These are phyloP conservation scores for Agonopterix heracliana DNA, from an alignment of 2,888 invertebrate species.

Conservation along the genomic window DNA sequence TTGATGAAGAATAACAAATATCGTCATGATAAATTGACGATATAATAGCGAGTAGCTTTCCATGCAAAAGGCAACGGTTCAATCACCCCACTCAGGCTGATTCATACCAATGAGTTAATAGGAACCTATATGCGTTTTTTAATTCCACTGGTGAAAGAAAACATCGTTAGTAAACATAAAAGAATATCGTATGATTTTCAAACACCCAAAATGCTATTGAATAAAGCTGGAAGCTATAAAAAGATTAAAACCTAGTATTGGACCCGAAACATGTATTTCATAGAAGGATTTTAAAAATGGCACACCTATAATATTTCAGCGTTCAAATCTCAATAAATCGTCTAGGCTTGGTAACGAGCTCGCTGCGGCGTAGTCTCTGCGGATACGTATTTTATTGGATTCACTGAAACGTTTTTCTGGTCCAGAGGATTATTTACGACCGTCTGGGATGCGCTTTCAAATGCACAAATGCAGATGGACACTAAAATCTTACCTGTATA, in stretches of 20 bases:
- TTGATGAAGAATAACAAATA: neutral
- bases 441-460: constrained; percentile 53
- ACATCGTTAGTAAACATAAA: neutral
- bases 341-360: constrained; percentile 74
- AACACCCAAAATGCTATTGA: too few species aligned
- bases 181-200: too few species aligned
- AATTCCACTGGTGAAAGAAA: too few species aligned
- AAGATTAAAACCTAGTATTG: too few species aligned
- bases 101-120: too few species aligned
- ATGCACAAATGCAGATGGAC: constrained; percentile 71
- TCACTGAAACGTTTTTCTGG: constrained; percentile 75
- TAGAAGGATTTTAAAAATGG: constrained; percentile 11
- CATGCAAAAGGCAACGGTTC: too few species aligned
- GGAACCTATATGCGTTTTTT: too few species aligned
- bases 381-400: constrained; percentile 77
- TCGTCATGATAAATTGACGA: neutral
- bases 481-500: neutral
- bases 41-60: too few species aligned
- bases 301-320: constrained; percentile 73
- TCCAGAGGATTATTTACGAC: constrained; percentile 74
- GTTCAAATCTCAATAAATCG: constrained; percentile 76
- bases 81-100: too few species aligned
- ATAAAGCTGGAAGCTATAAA: too few species aligned
- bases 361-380: constrained; percentile 73
- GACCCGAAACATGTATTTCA: constrained; percentile 3